Evolutionary conservation across 2,888 invertebrate species (phyloP).

Genomic region (Achlya flavicornis): DNA sequence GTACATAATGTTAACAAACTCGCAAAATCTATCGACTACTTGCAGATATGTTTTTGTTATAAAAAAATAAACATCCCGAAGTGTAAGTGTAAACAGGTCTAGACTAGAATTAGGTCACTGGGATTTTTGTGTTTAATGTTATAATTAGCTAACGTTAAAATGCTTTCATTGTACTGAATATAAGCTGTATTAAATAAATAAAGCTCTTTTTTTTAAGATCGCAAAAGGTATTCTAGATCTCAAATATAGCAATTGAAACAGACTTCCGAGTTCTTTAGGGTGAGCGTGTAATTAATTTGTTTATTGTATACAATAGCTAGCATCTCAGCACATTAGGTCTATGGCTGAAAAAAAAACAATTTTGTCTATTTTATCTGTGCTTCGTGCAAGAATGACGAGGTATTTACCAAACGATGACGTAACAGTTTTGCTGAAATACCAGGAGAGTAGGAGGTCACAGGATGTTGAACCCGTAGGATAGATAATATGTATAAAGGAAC

Average conservation of each 20-base stretch:
- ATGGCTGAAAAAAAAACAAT: no score
- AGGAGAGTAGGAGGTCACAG: neutral
- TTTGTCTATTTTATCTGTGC: neutral
- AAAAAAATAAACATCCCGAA: slow-evolving; percentile 43
- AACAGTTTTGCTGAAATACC: neutral
- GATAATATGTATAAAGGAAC: neutral
- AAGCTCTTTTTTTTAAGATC: neutral
- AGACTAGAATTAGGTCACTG: slow-evolving; percentile 45
- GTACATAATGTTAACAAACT: slow-evolving; percentile 26
- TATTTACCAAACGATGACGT: slow-evolving; percentile 2
- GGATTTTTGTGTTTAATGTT: slow-evolving; percentile 44
- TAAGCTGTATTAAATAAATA: neutral
- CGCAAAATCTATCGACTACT: slow-evolving; percentile 17
- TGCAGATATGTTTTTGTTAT: slow-evolving; percentile 17
- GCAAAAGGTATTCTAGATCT: no score
- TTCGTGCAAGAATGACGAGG: neutral
- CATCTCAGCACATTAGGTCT: no score
- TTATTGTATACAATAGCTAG: no score
- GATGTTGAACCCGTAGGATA: neutral
- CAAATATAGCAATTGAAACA: no score
- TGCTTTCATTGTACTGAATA: neutral
- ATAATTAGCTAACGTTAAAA: slow-evolving; percentile 15
- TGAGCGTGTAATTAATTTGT: no score
- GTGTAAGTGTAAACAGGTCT: slow-evolving; percentile 47
- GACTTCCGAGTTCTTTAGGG: no score